A percentile compares a stretch with the other conserved stretches of the same genome.
These are phyloP conservation scores for Drosophila multiciliata DNA, from an alignment of 2,888 invertebrate genomes.

Conservation along the genomic window DNA sequence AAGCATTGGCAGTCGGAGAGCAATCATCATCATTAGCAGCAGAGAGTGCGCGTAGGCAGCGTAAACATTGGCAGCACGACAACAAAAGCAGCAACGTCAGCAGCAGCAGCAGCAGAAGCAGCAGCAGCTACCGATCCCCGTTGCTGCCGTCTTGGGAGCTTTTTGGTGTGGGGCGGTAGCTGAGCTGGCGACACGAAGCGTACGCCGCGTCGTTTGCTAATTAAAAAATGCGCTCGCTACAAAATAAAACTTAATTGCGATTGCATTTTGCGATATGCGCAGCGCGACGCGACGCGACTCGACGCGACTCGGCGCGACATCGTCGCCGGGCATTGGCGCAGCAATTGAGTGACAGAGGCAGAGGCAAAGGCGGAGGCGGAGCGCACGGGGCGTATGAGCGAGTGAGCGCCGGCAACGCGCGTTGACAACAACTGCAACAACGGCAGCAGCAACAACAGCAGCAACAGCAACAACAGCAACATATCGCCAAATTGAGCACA, in stretches of 20 bases:
- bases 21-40: slow-evolving; percentile 63
- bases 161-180: slow-evolving; percentile 44
- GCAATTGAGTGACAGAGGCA: slow-evolving; percentile 44
- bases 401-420: slow-evolving; percentile 51
- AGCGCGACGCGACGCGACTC: slow-evolving; percentile 35
- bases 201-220: slow-evolving; percentile 69
- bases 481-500: slow-evolving; percentile 59
- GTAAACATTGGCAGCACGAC: slow-evolving; percentile 20
- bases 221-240: slow-evolving; percentile 80
- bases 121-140: slow-evolving; percentile 31
- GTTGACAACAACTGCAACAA: slow-evolving; percentile 42
- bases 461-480: slow-evolving; percentile 25
- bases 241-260: slow-evolving; percentile 82
- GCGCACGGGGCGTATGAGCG: slow-evolving; percentile 52
- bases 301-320: slow-evolving; percentile 34
- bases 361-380: slow-evolving; percentile 25
- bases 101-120: slow-evolving; percentile 4
- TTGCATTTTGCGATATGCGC: slow-evolving; percentile 77
- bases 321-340: slow-evolving; percentile 62
- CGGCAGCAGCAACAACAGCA: slow-evolving; percentile 16
- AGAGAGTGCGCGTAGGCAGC: slow-evolving; percentile 47
- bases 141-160: slow-evolving; percentile 34
- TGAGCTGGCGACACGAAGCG: slow-evolving; percentile 60
- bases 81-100: not conserved
- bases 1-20: slow-evolving; percentile 45